Percentiles rank a stretch among this genome's conserved stretches.
Evolutionary conservation across 2,888 invertebrate genomes (phyloP).

Genomic region (Cataglyphis altisquamis): DNA sequence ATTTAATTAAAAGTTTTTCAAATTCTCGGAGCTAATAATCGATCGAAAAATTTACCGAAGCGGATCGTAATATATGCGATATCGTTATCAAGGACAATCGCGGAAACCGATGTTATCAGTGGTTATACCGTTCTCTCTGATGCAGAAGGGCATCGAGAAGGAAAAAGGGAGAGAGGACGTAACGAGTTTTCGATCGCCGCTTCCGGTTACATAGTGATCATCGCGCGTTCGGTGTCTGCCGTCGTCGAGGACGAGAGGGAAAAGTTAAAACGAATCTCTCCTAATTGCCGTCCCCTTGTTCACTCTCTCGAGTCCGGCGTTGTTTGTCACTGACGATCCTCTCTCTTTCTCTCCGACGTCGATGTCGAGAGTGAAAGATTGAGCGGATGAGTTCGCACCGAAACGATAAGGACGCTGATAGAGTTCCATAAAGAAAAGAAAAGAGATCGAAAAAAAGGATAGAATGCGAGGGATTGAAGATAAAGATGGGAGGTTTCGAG

Average conservation of each 20-base stretch:
- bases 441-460: conserved; percentile 23
- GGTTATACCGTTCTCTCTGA: conserved; percentile 20
- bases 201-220: conserved; percentile 57
- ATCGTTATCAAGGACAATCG: conserved; percentile 19
- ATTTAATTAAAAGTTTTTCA: not conserved
- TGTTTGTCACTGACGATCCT: conserved; percentile 57
- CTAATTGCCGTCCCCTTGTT: conserved; percentile 63
- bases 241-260: conserved; percentile 22
- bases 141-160: not conserved
- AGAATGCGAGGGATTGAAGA: conserved; percentile 12
- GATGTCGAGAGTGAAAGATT: conserved; percentile 45
- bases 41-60: not conserved
- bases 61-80: not conserved
- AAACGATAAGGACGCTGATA: conserved; percentile 42
- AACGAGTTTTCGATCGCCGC: conserved; percentile 54
- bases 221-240: conserved; percentile 44
- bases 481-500: conserved; percentile 22
- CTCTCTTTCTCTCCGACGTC: not conserved
- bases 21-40: not conserved
- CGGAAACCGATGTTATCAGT: conserved; percentile 8
- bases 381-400: conserved; percentile 2
- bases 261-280: conserved; percentile 59
- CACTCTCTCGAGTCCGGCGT: conserved; percentile 18
- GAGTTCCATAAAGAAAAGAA: conserved; percentile 22
- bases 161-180: conserved; percentile 5